Percentiles rank a stretch among this genome's conserved stretches.
These are phyloP conservation scores for Pegoplata infirma DNA, from an alignment of 2,888 invertebrate species.

Conservation along the genomic window DNA sequence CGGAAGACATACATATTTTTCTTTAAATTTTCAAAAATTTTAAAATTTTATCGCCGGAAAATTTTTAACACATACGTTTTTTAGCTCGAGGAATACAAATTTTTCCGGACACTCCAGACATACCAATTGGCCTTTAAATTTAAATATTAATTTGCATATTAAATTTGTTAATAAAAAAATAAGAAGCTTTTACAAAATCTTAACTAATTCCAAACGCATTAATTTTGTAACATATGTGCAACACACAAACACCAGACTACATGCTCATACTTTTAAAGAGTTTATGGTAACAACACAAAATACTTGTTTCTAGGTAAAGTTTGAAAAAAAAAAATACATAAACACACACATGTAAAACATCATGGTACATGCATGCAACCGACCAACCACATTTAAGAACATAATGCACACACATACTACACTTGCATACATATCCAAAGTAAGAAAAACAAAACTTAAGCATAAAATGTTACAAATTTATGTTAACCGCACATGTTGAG, in stretches of 20 bases:
- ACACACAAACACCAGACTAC: background rate
- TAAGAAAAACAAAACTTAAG: slow-evolving; percentile 23
- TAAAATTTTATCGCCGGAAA: too few relatives aligned
- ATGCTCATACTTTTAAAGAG: background rate
- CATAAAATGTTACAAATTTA: slow-evolving; percentile 60
- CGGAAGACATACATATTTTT: too few relatives aligned
- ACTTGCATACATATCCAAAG: background rate
- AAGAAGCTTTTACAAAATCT: background rate
- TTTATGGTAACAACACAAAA: background rate
- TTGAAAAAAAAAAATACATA: slow-evolving; percentile 6
- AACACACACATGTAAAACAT: too few relatives aligned
- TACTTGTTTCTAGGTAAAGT: background rate
- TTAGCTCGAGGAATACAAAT: too few relatives aligned
- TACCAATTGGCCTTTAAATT: too few relatives aligned
- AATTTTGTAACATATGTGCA: slow-evolving; percentile 46
- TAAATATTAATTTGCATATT: background rate
- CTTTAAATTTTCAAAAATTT: too few relatives aligned
- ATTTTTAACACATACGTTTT: too few relatives aligned
- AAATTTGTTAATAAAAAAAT: background rate
- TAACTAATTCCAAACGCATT: slow-evolving; percentile 43
- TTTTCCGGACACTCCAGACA: background rate
- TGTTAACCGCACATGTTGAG: slow-evolving; percentile 58
- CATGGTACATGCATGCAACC: slow-evolving; percentile 23
- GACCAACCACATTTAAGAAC: too few relatives aligned
- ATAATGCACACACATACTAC: too few relatives aligned